Percentiles rank a stretch among this genome's conserved stretches.
These are phyloP conservation scores for Syngnathus acus DNA, from an alignment of 2,797 vertebrate genomes.

Conservation along the genomic window DNA sequence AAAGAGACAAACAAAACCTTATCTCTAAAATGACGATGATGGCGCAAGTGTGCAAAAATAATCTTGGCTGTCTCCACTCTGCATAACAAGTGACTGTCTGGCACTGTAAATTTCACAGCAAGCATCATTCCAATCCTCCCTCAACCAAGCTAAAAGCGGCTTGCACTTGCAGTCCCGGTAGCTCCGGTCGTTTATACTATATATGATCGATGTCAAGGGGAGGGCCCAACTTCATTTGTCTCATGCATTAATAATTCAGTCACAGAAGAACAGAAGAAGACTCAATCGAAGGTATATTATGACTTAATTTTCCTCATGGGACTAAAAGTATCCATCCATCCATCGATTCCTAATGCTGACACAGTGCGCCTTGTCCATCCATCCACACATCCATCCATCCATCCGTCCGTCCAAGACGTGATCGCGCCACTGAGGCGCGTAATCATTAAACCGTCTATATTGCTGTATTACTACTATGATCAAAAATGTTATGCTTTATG, in stretches of 20 bases:
- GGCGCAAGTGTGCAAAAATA: conserved; percentile 47
- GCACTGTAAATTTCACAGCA: conserved; percentile 36
- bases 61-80: conserved; percentile 28
- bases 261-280: conserved; percentile 10
- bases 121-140: conserved; percentile 35
- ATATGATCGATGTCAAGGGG: conserved; percentile 61
- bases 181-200: conserved; percentile 49
- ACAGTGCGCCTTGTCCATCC: too few relatives aligned
- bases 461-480: too few relatives aligned
- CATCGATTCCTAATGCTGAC: too few relatives aligned
- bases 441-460: too few relatives aligned
- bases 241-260: conserved; percentile 70
- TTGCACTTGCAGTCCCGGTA: conserved; percentile 16
- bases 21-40: conserved; percentile 40
- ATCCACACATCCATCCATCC: too few relatives aligned
- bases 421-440: too few relatives aligned
- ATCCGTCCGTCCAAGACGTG: too few relatives aligned
- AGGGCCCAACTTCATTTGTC: conserved; percentile 65
- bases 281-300: not conserved
- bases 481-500: too few relatives aligned
- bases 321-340: not conserved
- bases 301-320: not conserved
- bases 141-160: conserved; percentile 24
- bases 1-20: conserved; percentile 27
- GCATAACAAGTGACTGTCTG: conserved; percentile 45